Percentiles rank a stretch among this genome's conserved stretches.
phyloP scores from a whole-genome alignment of 2,888 invertebrate genomes.

The Gisinianus flammeolus region DNA sequence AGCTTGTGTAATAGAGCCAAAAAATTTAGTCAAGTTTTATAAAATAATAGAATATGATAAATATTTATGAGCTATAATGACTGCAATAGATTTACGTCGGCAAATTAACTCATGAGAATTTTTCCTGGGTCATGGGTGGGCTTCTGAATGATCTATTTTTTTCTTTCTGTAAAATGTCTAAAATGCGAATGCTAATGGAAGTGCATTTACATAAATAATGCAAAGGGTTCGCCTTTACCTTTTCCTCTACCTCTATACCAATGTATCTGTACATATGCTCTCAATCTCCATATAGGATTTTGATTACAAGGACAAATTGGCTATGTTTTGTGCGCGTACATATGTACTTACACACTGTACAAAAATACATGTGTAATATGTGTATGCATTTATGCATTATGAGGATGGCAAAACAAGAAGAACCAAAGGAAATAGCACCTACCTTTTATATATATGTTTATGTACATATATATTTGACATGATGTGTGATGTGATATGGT shows the following conservation, averaged over 20 bases:
- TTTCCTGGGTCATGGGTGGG: not conserved
- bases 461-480: not conserved
- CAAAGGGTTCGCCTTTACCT: not conserved
- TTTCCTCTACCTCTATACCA: not conserved
- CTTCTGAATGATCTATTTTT: not conserved
- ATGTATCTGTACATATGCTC: not conserved
- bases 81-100: conserved; percentile 1
- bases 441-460: too few relatives aligned
- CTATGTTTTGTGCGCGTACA: too few relatives aligned
- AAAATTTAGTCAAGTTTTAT: too few relatives aligned
- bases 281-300: too few relatives aligned
- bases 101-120: not conserved
- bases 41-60: not conserved
- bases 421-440: too few relatives aligned
- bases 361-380: not conserved
- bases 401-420: too few relatives aligned
- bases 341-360: too few relatives aligned
- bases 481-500: not conserved
- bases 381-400: too few relatives aligned
- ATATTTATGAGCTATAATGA: not conserved
- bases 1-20: too few relatives aligned
- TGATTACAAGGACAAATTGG: too few relatives aligned
- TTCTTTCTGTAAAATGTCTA: not conserved
- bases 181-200: too few relatives aligned
- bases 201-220: not conserved